phyloP scores from a whole-genome alignment of 2,888 invertebrate species.

The Hipparchia semele region DNA sequence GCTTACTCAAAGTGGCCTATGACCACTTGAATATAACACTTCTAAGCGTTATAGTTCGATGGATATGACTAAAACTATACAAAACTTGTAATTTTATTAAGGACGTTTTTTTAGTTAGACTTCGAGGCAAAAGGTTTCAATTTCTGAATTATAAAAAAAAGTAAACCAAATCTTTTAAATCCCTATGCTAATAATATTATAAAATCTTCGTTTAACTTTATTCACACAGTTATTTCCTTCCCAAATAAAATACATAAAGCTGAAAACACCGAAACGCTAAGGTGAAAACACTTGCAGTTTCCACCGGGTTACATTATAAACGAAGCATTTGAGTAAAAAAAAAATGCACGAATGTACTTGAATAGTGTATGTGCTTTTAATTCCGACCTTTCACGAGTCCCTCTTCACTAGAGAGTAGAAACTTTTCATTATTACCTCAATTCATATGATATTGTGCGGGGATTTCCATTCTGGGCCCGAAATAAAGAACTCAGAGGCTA shows the following conservation, averaged over 20 bases:
- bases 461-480: conserved; percentile 30
- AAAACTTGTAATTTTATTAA: not conserved
- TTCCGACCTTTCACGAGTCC: conserved; percentile 20
- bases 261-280: conserved; percentile 1
- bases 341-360: conserved; percentile 7
- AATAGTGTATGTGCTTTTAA: conserved; percentile 23
- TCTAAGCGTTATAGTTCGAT: too few relatives aligned
- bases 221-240: too few relatives aligned
- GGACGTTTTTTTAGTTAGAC: too few relatives aligned
- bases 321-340: conserved; percentile 17
- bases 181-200: too few relatives aligned
- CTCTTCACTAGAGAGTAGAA: conserved; percentile 25
- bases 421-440: conserved; percentile 37
- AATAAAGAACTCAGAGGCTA: conserved; percentile 30
- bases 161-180: too few relatives aligned
- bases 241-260: not conserved
- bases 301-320: conserved; percentile 15
- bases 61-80: too few relatives aligned
- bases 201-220: not conserved
- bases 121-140: too few relatives aligned
- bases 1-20: too few relatives aligned
- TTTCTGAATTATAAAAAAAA: too few relatives aligned
- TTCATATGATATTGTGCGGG: conserved; percentile 38
- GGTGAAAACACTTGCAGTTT: conserved; percentile 18
- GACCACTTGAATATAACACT: too few relatives aligned